Conservation (phyloP, 2,888 invertebrate species). For the Megastigmus dorsalis region DNA sequence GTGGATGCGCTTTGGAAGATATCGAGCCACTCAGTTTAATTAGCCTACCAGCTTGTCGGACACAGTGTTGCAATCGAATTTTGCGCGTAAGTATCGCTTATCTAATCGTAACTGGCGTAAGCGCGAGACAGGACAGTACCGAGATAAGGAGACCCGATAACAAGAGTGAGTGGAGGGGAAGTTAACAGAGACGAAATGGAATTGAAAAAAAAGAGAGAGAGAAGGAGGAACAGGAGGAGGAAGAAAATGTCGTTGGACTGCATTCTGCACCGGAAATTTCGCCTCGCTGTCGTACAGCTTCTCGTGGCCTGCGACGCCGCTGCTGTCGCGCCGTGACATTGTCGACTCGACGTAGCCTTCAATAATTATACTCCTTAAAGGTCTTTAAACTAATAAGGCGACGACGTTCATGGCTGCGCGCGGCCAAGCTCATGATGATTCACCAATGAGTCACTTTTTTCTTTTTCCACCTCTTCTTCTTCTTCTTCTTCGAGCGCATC, state of each 20-base stretch:
- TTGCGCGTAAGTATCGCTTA: constrained; percentile 31
- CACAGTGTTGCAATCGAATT: constrained; percentile 40
- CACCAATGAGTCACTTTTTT: constrained; percentile 52
- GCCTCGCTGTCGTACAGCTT: constrained; percentile 1
- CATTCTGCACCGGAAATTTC: constrained; percentile 41
- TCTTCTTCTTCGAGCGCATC: constrained; percentile 5
- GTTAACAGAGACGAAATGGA: neutral
- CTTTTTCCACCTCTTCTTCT: neutral
- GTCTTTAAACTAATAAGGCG: constrained; percentile 56
- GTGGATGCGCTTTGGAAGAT: constrained; percentile 22
- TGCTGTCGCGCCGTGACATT: constrained; percentile 29
- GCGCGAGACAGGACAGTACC: constrained; percentile 25
- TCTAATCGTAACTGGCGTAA: constrained; percentile 46
- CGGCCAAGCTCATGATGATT: constrained; percentile 33
- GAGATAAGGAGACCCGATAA: constrained; percentile 13
- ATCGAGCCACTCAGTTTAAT: constrained; percentile 33
- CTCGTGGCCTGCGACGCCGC: constrained; percentile 18
- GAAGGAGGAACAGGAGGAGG: neutral
- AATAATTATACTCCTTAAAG: constrained; percentile 49
- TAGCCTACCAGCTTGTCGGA: constrained; percentile 34
- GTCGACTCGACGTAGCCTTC: constrained; percentile 43
- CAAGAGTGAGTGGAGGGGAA: constrained; percentile 10
- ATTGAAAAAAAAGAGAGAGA: too few relatives aligned
- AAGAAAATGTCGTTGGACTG: constrained; percentile 29
- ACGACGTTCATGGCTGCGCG: constrained; percentile 39